Base-by-base conservation (phyloP, 2,113 vertebrate species). In the Vimba vimba region DNA sequence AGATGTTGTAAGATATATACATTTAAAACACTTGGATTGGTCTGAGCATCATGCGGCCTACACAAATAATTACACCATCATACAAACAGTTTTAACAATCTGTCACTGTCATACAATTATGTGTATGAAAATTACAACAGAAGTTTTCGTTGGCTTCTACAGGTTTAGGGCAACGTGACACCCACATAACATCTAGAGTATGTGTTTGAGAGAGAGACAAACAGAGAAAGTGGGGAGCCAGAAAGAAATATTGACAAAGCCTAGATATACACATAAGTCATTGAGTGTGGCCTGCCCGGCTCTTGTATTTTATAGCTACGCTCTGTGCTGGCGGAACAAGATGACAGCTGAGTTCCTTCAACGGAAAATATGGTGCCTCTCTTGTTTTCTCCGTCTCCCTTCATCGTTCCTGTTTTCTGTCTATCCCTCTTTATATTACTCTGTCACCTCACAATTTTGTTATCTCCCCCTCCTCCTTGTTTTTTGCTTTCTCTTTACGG, bases 231-330 rank as follows among this genome's bases (percentile, higher is more conserved):
- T 79, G 62, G 91, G 89, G 91, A 90, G 94, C 92, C 93, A 94
- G 95, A 93, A 94, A 95, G 94, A 95, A 94, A 94, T 95, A 95
- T 95, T 95, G 95, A 94, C 94, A 95, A 93, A 95, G 92, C 91
- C 92, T 93, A 92, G 93, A 94, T 94, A 95, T 93, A 95, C 94
- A 95, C 94, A 95, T 95, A 94, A 95, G 94, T 96, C 95, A 95
- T 93, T 92, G 87, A 90, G 89, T 91, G 92, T 91, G 92, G 94
- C 91, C 94, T 85, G 92, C 91, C 93, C 86, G 91, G 91, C 91
- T 88, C 85, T 89, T 87, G 91, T 94, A 89, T 94, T 95, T 95
- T 94, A 95, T 94, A 92, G 95, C 93, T 92, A 90, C 93, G 93
- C 93, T 95, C 94, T 94, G 91, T 83, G 91, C 93, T 89, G 93